Evolutionary conservation across 2,888 invertebrate genomes (phyloP), one percentile per base, ranked within the genome.

Genomic region (Eubasilissa splendida): DNA sequence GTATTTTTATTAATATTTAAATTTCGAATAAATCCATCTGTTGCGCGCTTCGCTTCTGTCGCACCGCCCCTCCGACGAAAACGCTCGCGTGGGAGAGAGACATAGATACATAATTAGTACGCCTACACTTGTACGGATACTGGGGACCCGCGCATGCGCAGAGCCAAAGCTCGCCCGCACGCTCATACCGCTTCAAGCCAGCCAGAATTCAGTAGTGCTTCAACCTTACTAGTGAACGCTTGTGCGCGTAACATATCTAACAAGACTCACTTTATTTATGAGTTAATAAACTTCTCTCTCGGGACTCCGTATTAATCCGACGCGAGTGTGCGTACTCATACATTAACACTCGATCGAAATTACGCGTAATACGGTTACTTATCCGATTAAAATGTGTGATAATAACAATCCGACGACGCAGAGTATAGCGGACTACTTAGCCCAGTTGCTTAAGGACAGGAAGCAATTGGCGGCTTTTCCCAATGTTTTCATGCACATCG

Each of bases 391-490:
- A 88, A 91, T 91, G 91, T 90, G 90, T 89, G 91, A 91, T 88
- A 89, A 88, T 88, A 90, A 87, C 88, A 90, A 87, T 89, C 93
- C 94, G 87, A 96, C 95, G 89, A 97, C 97, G 91, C 97, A 97
- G 91, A 97, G 97, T 92, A 96, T 97, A 93, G 98, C 99, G 91
- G 99, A 99, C 93, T 99, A 99, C 93, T 94, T 99, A 93, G 98
- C 99, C 90, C 99, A 99, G 93, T 94, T 99, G 92, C 94, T 99
- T 90, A 99, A 99, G 94, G 99, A 99, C 94, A 97, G 99, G 93
- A 99, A 99, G 93, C 99, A 99, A 93, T 94, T 99, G 90, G 97
- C 98, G 88, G 99, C 99, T 89, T 98, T 99, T 92, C 99, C 99
- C 86, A 99, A 98, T 93, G 97, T 99, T 90, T 99, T 99, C 93